A percentile compares a stretch with the other conserved stretches of the same genome.
These are phyloP conservation scores for Clostera curtula DNA, from an alignment of 2,888 invertebrate species.

Conservation along the genomic window DNA sequence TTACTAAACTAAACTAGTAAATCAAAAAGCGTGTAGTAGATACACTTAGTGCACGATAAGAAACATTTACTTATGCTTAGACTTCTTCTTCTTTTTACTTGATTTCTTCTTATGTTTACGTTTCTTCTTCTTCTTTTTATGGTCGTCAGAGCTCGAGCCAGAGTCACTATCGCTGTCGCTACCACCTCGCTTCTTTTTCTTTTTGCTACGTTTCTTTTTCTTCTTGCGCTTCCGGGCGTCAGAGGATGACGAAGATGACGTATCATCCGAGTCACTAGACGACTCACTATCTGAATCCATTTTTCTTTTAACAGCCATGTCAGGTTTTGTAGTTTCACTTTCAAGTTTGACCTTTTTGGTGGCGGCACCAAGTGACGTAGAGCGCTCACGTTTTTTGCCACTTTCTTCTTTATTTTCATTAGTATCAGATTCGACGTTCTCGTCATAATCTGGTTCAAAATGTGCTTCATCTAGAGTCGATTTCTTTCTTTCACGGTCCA, in stretches of 20 bases:
- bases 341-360: slow-evolving; percentile 51
- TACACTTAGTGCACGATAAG: neutral
- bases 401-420: slow-evolving; percentile 75
- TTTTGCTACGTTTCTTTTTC: slow-evolving; percentile 77
- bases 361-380: slow-evolving; percentile 42
- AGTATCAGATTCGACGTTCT: slow-evolving; percentile 75
- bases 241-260: slow-evolving; percentile 65
- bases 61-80: slow-evolving; percentile 59
- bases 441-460: slow-evolving; percentile 85
- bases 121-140: slow-evolving; percentile 80
- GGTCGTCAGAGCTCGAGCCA: slow-evolving; percentile 79
- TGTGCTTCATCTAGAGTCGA: slow-evolving; percentile 81
- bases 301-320: slow-evolving; percentile 62
- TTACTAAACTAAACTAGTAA: too few relatives aligned
- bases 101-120: slow-evolving; percentile 81
- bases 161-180: slow-evolving; percentile 79
- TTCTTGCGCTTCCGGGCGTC: slow-evolving; percentile 76
- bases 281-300: slow-evolving; percentile 61
- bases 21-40: too few relatives aligned
- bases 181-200: slow-evolving; percentile 75
- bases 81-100: slow-evolving; percentile 83
- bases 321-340: slow-evolving; percentile 64
- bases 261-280: slow-evolving; percentile 62
- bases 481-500: slow-evolving; percentile 76
- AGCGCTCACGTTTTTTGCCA: slow-evolving; percentile 54